Conservation (phyloP, 2,797 vertebrate genomes). For the Echeneis naucrates region DNA sequence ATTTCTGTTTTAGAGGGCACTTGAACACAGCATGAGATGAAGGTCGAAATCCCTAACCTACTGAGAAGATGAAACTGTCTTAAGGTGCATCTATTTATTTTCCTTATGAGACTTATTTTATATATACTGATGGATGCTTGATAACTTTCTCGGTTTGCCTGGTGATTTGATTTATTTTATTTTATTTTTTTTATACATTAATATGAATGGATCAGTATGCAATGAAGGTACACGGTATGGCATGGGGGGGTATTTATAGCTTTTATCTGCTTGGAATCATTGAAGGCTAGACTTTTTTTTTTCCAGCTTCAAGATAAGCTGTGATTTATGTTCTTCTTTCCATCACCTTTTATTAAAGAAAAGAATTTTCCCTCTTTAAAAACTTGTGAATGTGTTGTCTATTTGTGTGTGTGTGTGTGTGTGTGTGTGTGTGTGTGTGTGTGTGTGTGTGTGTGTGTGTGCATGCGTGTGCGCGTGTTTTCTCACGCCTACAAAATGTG, state of each 20-base stretch:
- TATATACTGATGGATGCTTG: conserved; percentile 65
- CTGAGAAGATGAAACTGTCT: conserved; percentile 58
- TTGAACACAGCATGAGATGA: conserved; percentile 63
- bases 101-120: conserved; percentile 81
- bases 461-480: conserved; percentile 9
- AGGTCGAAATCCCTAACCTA: conserved; percentile 58
- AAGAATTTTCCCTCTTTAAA: too few relatives aligned
- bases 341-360: conserved; percentile 70
- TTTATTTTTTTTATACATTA: conserved; percentile 74
- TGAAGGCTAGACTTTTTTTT: conserved; percentile 32
- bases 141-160: conserved; percentile 60
- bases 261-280: conserved; percentile 63
- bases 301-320: conserved; percentile 53
- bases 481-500: background rate
- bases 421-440: background rate
- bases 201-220: conserved; percentile 51
- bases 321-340: conserved; percentile 33
- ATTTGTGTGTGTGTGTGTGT: too few relatives aligned
- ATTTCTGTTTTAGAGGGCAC: conserved; percentile 49
- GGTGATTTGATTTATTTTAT: too few relatives aligned
- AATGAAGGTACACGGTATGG: conserved; percentile 53
- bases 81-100: conserved; percentile 85
- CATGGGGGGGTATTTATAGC: conserved; percentile 78
- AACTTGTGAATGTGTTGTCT: conserved; percentile 12
- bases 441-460: background rate